Evolutionary conservation across 2,113 vertebrate genomes (phyloP).

Genomic region (Calypte anna): DNA sequence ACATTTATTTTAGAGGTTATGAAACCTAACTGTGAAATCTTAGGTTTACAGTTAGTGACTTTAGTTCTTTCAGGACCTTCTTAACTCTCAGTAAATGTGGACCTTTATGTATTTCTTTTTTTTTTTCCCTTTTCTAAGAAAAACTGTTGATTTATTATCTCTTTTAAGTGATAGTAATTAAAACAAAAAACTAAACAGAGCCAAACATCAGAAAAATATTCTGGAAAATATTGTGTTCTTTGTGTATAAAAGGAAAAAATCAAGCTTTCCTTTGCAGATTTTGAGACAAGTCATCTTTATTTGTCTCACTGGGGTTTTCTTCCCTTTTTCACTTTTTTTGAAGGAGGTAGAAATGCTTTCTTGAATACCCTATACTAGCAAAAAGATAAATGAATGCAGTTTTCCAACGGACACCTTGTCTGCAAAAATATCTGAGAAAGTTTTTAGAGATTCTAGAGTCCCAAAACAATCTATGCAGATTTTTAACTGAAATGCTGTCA

Average conservation of each 20-base stretch:
- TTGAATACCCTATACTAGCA: neutral
- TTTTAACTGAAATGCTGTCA: neutral
- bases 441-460: neutral
- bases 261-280: neutral
- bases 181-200: neutral
- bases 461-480: neutral
- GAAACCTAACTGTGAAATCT: neutral
- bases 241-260: neutral
- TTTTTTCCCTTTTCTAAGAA: neutral
- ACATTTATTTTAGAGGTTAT: neutral
- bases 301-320: neutral
- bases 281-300: neutral
- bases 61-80: neutral
- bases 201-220: neutral
- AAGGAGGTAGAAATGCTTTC: neutral
- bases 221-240: neutral
- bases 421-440: neutral
- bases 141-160: neutral
- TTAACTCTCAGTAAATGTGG: neutral
- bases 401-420: neutral
- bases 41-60: slow-evolving; percentile 18
- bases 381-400: neutral
- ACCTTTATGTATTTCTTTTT: neutral
- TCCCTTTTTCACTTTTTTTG: neutral
- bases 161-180: neutral